Evolutionary conservation across 2,797 vertebrate species (phyloP).

Genomic region (Rhincodon typus): DNA sequence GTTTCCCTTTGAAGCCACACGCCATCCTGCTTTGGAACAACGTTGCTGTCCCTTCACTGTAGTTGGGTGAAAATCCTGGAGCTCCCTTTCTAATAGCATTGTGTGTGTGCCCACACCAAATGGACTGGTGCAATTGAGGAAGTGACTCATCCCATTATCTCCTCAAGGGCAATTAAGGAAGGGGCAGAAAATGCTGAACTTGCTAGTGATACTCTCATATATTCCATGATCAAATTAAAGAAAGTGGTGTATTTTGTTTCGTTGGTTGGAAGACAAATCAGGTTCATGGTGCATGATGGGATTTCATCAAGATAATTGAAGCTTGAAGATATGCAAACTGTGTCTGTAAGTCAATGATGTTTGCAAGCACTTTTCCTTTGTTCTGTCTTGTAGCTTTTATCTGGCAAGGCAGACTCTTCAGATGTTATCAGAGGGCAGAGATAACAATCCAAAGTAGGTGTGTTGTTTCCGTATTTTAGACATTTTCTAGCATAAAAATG

Average conservation of each 20-base stretch:
- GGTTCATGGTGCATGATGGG: neutral
- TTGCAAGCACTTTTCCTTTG: neutral
- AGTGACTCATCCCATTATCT: neutral
- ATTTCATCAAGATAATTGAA: neutral
- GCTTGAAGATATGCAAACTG: neutral
- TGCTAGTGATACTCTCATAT: no score
- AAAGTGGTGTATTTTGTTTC: neutral
- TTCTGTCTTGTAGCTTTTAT: neutral
- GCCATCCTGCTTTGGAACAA: no score
- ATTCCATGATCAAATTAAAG: neutral
- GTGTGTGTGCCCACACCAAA: neutral
- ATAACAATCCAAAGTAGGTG: neutral
- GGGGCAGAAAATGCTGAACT: neutral
- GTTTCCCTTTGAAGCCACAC: neutral
- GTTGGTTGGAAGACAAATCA: neutral
- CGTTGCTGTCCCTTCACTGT: no score
- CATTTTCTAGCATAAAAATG: neutral
- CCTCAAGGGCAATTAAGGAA: neutral
- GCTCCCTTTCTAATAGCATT: neutral
- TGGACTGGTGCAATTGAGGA: neutral
- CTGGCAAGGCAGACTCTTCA: neutral
- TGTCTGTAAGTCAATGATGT: neutral
- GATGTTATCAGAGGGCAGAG: neutral
- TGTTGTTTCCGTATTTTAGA: neutral
- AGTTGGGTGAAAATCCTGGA: neutral